Percentiles rank a stretch among this genome's conserved stretches.
Evolutionary conservation across 2,888 invertebrate genomes (phyloP).

Genomic region (Clitarchus hookeri): DNA sequence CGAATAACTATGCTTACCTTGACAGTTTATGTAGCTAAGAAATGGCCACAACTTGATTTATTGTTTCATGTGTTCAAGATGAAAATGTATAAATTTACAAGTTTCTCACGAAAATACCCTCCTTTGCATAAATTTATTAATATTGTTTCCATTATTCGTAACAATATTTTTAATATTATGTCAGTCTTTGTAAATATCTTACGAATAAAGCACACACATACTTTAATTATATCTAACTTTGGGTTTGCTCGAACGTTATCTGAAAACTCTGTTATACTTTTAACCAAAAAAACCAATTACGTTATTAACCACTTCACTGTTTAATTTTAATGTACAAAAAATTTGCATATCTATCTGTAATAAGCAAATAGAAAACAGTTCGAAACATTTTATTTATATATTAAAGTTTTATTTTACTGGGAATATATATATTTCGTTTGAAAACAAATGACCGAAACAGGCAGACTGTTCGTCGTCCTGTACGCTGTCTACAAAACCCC

Average conservation of each 20-base stretch:
- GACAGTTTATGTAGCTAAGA: background rate
- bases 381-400: background rate
- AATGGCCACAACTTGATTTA: background rate
- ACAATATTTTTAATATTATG: background rate
- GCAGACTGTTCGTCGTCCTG: background rate
- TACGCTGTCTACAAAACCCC: background rate
- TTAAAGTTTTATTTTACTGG: background rate
- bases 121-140: background rate
- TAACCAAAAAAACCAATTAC: too few species aligned
- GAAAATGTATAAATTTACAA: slow-evolving; percentile 9
- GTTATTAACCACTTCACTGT: too few species aligned
- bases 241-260: background rate
- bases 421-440: background rate
- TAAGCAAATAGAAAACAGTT: background rate
- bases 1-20: background rate
- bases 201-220: slow-evolving; percentile 8
- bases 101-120: background rate
- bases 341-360: background rate
- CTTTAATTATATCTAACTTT: background rate
- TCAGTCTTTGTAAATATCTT: slow-evolving; percentile 14
- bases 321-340: background rate
- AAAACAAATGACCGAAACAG: background rate
- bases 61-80: background rate
- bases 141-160: background rate
- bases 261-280: background rate